phyloP scores from a whole-genome alignment of 2,797 vertebrate genomes.

The Prionace glauca region DNA sequence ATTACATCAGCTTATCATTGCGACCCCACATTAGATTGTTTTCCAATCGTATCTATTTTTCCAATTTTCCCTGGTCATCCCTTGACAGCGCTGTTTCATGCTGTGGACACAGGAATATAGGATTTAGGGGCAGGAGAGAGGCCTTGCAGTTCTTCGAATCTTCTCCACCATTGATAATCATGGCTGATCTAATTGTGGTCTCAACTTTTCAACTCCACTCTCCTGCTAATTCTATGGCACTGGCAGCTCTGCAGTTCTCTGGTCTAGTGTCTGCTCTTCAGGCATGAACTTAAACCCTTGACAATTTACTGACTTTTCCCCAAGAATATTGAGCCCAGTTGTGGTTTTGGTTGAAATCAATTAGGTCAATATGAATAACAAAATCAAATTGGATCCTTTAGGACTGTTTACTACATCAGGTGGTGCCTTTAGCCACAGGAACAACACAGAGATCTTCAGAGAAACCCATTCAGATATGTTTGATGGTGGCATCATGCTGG shows the following conservation, averaged over 20 bases:
- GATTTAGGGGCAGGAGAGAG: no score
- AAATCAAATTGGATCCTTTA: not conserved
- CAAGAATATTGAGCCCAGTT: not conserved
- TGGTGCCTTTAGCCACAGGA: not conserved
- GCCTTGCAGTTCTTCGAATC: no score
- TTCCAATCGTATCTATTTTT: not conserved
- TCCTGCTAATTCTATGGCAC: not conserved
- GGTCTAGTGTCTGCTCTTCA: not conserved
- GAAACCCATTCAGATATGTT: no score
- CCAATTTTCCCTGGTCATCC: not conserved
- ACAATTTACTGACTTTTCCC: no score
- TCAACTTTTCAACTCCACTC: no score
- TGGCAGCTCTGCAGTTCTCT: not conserved
- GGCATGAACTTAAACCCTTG: not conserved
- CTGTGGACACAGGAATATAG: not conserved
- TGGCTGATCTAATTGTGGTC: no score
- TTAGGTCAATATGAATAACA: not conserved
- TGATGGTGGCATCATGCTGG: no score
- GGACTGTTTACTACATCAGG: not conserved
- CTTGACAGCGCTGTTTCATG: not conserved
- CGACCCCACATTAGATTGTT: not conserved
- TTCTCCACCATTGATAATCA: no score
- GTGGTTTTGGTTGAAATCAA: not conserved
- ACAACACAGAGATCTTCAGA: not conserved
- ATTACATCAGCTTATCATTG: not conserved